Percentiles rank a stretch among this genome's conserved stretches.
phyloP scores from a whole-genome alignment of 2,113 vertebrate genomes.

The Leucosticte australis region DNA sequence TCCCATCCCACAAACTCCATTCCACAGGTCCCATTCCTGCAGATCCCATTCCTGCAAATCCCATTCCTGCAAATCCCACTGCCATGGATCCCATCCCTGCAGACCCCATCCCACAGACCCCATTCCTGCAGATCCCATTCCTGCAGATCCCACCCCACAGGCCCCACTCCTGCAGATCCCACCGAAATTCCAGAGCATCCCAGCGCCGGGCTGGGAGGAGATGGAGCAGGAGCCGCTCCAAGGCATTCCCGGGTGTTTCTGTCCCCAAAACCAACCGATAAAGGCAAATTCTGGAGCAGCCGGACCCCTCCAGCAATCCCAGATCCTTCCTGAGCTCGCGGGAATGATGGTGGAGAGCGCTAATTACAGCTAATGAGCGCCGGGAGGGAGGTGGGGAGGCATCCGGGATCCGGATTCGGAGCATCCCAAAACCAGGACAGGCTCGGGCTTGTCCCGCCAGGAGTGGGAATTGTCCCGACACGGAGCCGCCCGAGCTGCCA shows the following conservation, averaged over 20 bases:
- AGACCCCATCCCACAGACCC: too few relatives aligned
- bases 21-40: too few relatives aligned
- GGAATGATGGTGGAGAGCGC: rapidly evolving
- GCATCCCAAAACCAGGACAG: neutral
- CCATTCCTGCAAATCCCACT: too few relatives aligned
- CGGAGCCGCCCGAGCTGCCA: rapidly evolving
- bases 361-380: constrained; percentile 1
- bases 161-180: too few relatives aligned
- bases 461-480: neutral
- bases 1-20: too few relatives aligned
- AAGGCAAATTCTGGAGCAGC: neutral
- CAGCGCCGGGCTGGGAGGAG: rapidly evolving
- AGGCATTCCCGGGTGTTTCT: neutral
- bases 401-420: neutral
- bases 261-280: neutral
- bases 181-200: neutral
- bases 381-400: neutral
- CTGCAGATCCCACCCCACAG: too few relatives aligned
- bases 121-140: too few relatives aligned
- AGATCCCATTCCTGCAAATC: too few relatives aligned
- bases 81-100: too few relatives aligned
- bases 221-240: neutral
- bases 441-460: neutral
- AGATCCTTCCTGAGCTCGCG: neutral
- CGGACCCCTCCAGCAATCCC: neutral